phyloP scores from a whole-genome alignment of 2,113 vertebrate genomes.

The Irena cyanogastra region DNA sequence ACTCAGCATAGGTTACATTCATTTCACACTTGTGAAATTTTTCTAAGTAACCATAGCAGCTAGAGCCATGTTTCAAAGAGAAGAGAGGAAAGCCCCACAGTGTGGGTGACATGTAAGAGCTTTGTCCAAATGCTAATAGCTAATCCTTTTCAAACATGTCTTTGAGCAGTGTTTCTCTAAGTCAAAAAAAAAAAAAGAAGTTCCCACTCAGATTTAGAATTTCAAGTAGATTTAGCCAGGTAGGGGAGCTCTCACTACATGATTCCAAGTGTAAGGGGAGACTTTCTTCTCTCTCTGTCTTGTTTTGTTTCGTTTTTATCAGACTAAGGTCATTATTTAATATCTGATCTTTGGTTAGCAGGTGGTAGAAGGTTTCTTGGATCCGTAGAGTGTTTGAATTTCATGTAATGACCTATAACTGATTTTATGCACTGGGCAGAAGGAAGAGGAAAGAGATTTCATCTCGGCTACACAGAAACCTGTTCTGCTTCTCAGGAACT shows the following conservation, averaged over 20 bases:
- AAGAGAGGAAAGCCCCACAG: background rate
- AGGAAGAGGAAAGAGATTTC: background rate
- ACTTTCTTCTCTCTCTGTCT: background rate
- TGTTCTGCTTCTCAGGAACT: background rate
- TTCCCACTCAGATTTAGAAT: background rate
- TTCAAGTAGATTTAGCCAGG: background rate
- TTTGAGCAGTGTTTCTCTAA: background rate
- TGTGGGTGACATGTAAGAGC: background rate
- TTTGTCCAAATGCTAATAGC: background rate
- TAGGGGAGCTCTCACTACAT: slow-evolving; percentile 21
- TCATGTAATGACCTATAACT: background rate
- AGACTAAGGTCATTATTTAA: background rate
- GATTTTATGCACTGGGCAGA: background rate
- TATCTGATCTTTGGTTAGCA: background rate
- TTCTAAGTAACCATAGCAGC: background rate
- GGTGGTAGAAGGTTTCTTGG: background rate
- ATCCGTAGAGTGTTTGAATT: background rate
- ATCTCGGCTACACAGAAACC: background rate
- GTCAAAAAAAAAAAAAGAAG: too few relatives aligned
- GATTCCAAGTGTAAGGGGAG: background rate
- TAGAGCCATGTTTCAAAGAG: background rate
- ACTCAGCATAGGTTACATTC: background rate
- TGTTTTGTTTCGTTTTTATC: background rate
- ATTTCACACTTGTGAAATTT: slow-evolving; percentile 4
- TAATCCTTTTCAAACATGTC: background rate